A percentile compares a stretch with the other conserved stretches of the same genome.
phyloP scores from a whole-genome alignment of 2,797 vertebrate genomes.

The Enteromius trimaculatus region DNA sequence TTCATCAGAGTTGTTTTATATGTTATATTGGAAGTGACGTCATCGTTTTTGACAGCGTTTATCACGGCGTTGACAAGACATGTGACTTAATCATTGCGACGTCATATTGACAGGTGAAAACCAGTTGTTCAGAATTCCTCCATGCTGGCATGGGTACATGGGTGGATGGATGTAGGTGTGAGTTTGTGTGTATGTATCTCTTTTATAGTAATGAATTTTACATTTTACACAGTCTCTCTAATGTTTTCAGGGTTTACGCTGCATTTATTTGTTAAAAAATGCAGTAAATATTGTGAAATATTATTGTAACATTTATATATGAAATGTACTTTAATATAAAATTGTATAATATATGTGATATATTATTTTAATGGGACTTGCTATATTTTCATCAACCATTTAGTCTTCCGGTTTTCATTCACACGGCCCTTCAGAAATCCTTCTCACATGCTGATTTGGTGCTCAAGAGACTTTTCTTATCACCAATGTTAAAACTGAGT shows the following conservation, averaged over 20 bases:
- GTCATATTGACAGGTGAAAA: constrained; percentile 37
- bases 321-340: too few relatives aligned
- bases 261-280: not conserved
- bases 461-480: not conserved
- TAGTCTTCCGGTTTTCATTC: too few relatives aligned
- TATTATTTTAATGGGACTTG: not conserved
- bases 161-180: not conserved
- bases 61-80: constrained; percentile 5
- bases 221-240: not conserved
- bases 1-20: not conserved
- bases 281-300: not conserved
- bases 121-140: constrained; percentile 37
- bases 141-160: not conserved
- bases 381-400: too few relatives aligned
- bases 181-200: not conserved
- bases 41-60: constrained; percentile 27
- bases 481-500: not conserved
- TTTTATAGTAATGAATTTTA: not conserved
- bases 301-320: not conserved
- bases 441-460: not conserved
- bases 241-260: not conserved
- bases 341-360: not conserved
- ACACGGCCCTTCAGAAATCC: too few relatives aligned
- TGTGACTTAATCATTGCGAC: constrained; percentile 7
- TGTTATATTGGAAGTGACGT: constrained; percentile 6